Conservation (phyloP, 1,140 invertebrate genomes). For the Aphaenogaster ashmeadi region DNA sequence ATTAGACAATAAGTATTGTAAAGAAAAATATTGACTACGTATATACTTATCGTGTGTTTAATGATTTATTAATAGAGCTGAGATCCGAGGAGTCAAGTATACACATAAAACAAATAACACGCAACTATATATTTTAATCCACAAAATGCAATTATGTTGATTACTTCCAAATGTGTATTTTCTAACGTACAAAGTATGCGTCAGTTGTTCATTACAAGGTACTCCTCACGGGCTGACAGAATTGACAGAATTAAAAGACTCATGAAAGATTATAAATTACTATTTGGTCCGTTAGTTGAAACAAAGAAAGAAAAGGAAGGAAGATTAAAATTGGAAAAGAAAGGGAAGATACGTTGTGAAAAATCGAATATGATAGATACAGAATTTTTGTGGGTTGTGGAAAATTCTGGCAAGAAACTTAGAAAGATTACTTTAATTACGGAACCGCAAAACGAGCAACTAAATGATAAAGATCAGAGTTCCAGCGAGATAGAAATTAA, state of each 20-base stretch:
- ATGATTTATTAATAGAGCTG: conserved; percentile 26
- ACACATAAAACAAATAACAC: neutral
- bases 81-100: neutral
- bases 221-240: neutral
- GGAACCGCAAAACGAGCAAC: neutral
- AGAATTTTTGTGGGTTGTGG: conserved; percentile 21
- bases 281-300: conserved; percentile 30
- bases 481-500: neutral
- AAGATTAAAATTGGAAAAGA: conserved; percentile 34
- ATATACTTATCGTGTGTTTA: neutral
- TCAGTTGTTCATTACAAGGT: neutral
- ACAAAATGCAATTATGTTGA: conserved; percentile 10
- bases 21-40: conserved; percentile 8
- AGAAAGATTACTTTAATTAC: neutral
- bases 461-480: neutral
- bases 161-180: neutral
- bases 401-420: neutral
- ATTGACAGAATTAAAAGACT: neutral
- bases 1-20: neutral
- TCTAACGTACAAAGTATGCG: neutral
- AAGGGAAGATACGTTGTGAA: neutral
- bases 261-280: conserved; percentile 20
- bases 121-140: neutral
- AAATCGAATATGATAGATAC: neutral
- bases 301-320: conserved; percentile 22